Evolutionary conservation across 1,140 invertebrate species (phyloP).

Genomic region (Solenopsis invicta): DNA sequence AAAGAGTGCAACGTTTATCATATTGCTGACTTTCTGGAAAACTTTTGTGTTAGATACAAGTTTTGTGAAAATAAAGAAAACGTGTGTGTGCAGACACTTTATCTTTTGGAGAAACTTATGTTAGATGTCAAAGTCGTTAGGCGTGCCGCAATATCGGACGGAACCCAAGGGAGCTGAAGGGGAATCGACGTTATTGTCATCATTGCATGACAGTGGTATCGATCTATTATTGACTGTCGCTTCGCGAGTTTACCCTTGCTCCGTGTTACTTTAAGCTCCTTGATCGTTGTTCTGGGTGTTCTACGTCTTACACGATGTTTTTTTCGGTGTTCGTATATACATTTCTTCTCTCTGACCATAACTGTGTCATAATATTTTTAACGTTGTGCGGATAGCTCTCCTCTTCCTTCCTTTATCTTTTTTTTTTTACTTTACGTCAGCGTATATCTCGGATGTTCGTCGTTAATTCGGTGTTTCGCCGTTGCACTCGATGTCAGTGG

Average conservation of each 20-base stretch:
- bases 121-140: slow-evolving; percentile 62
- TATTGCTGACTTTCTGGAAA: slow-evolving; percentile 32
- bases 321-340: slow-evolving; percentile 63
- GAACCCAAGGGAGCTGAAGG: slow-evolving; percentile 51
- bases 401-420: slow-evolving; percentile 63
- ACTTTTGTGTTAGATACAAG: slow-evolving; percentile 50
- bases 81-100: slow-evolving; percentile 15
- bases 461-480: slow-evolving; percentile 73
- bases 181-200: slow-evolving; percentile 66
- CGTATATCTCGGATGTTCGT: slow-evolving; percentile 57
- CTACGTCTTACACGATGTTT: slow-evolving; percentile 69
- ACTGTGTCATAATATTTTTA: slow-evolving; percentile 43
- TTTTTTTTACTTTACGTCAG: slow-evolving; percentile 44
- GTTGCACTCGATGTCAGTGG: slow-evolving; percentile 81
- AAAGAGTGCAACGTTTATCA: slow-evolving; percentile 35
- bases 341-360: slow-evolving; percentile 53
- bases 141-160: slow-evolving; percentile 59
- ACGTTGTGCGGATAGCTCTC: slow-evolving; percentile 55
- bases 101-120: slow-evolving; percentile 55
- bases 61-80: slow-evolving; percentile 56
- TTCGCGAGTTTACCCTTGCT: slow-evolving; percentile 73
- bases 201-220: slow-evolving; percentile 71
- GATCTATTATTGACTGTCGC: slow-evolving; percentile 78
- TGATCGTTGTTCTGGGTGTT: slow-evolving; percentile 75
- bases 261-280: slow-evolving; percentile 65